Conservation (phyloP, 2,888 invertebrate genomes). For the Chelonus formosanus region DNA sequence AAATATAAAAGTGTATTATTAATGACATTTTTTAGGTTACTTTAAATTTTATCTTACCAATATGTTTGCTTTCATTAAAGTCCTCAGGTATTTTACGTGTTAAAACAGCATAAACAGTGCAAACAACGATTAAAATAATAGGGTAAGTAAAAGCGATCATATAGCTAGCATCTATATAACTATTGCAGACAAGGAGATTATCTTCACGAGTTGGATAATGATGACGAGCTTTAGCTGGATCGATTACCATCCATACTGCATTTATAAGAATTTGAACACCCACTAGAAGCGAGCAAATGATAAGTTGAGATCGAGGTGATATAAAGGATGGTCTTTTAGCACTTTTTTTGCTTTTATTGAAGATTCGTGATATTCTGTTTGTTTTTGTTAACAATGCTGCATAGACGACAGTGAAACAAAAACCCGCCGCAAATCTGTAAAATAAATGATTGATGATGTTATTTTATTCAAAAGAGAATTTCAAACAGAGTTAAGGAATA, state of each 20-base stretch:
- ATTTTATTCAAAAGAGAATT: too few relatives aligned
- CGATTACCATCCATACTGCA: slow-evolving; percentile 90
- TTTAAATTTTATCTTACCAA: slow-evolving; percentile 71
- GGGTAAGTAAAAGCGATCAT: slow-evolving; percentile 96
- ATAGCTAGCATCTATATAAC: slow-evolving; percentile 91
- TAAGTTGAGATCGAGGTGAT: slow-evolving; percentile 88
- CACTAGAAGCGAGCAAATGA: slow-evolving; percentile 87
- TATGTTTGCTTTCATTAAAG: slow-evolving; percentile 98
- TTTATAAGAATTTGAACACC: slow-evolving; percentile 91
- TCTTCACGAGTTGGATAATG: slow-evolving; percentile 92
- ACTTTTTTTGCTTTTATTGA: slow-evolving; percentile 95
- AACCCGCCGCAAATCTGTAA: slow-evolving; percentile 84
- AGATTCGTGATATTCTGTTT: slow-evolving; percentile 94
- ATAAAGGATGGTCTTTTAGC: slow-evolving; percentile 95
- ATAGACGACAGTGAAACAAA: slow-evolving; percentile 97
- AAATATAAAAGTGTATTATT: slow-evolving; percentile 17
- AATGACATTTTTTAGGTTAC: neutral
- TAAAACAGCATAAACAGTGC: slow-evolving; percentile 95
- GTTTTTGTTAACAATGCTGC: slow-evolving; percentile 97
- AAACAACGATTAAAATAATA: slow-evolving; percentile 87
- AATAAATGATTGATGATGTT: neutral
- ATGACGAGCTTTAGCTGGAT: slow-evolving; percentile 88
- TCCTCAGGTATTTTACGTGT: slow-evolving; percentile 98
- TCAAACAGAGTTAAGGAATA: neutral
- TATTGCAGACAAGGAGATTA: slow-evolving; percentile 91